A percentile compares a stretch with the other conserved stretches of the same genome.
These are phyloP conservation scores for Scaptomyza tumidula DNA, from an alignment of 2,888 invertebrate genomes.

Conservation along the genomic window DNA sequence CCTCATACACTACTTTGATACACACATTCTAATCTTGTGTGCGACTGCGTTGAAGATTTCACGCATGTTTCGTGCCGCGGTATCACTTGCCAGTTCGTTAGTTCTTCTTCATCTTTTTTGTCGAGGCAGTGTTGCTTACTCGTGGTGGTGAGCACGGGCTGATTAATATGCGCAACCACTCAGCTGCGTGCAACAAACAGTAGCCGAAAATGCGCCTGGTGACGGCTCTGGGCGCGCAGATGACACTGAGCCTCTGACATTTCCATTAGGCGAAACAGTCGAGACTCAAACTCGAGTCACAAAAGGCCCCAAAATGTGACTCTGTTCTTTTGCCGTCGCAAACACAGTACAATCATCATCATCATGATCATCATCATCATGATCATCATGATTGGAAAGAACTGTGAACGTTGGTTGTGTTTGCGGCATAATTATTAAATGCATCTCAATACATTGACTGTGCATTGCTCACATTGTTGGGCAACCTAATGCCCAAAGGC, in stretches of 20 bases:
- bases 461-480: slow-evolving; percentile 80
- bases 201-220: slow-evolving; percentile 52
- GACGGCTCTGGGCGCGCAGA: slow-evolving; percentile 69
- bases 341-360: slow-evolving; percentile 4
- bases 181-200: slow-evolving; percentile 46
- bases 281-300: slow-evolving; percentile 33
- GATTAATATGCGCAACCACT: slow-evolving; percentile 77
- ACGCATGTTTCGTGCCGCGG: slow-evolving; percentile 79
- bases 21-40: slow-evolving; percentile 61
- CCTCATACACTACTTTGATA: slow-evolving; percentile 12
- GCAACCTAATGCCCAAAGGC: slow-evolving; percentile 77
- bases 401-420: slow-evolving; percentile 22
- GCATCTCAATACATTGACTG: slow-evolving; percentile 84
- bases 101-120: slow-evolving; percentile 17
- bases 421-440: slow-evolving; percentile 82
- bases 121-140: not conserved
- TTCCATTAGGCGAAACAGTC: slow-evolving; percentile 74
- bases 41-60: slow-evolving; percentile 64
- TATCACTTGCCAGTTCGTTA: slow-evolving; percentile 70
- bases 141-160: slow-evolving; percentile 43
- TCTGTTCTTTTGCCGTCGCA: slow-evolving; percentile 39
- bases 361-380: slow-evolving; percentile 4
- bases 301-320: slow-evolving; percentile 35
- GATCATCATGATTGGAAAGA: not conserved
- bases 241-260: slow-evolving; percentile 82